Conservation (phyloP, 2,797 vertebrate genomes). For the Stomatorhinus walkeri region DNA sequence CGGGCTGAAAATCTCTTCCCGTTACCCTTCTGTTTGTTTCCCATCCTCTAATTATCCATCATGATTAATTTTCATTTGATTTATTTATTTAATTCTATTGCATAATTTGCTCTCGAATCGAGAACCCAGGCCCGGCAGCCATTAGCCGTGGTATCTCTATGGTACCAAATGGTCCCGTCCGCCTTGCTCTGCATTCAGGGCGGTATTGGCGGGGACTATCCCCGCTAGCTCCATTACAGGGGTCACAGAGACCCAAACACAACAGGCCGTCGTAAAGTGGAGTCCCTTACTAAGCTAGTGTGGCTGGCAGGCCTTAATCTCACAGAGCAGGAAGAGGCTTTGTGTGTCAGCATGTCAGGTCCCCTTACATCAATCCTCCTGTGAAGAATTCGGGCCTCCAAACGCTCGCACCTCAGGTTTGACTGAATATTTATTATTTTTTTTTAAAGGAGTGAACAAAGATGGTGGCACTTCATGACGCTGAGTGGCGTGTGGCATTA, state of each 20-base stretch:
- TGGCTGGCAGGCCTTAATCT: background rate
- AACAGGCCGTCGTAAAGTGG: background rate
- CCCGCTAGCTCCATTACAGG: background rate
- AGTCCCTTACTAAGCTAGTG: background rate
- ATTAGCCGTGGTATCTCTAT: background rate
- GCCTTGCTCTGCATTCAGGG: background rate
- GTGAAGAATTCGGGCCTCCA: background rate
- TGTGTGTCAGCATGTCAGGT: background rate
- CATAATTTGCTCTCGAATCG: background rate
- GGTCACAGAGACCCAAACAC: background rate
- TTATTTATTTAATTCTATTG: background rate
- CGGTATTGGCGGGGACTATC: background rate
- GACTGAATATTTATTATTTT: background rate
- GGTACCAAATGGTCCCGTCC: background rate
- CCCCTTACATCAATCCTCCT: background rate
- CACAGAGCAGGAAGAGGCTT: background rate
- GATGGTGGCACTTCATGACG: background rate
- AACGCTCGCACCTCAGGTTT: background rate
- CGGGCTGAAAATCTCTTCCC: background rate
- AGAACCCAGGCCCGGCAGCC: background rate
- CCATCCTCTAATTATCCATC: constrained; percentile 4
- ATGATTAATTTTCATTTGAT: background rate
- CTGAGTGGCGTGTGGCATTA: background rate
- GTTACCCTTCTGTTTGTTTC: background rate
- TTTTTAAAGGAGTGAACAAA: background rate